These are phyloP conservation scores for Ciconia boyciana DNA, from an alignment of 2,113 vertebrate species.

Conservation along the genomic window DNA sequence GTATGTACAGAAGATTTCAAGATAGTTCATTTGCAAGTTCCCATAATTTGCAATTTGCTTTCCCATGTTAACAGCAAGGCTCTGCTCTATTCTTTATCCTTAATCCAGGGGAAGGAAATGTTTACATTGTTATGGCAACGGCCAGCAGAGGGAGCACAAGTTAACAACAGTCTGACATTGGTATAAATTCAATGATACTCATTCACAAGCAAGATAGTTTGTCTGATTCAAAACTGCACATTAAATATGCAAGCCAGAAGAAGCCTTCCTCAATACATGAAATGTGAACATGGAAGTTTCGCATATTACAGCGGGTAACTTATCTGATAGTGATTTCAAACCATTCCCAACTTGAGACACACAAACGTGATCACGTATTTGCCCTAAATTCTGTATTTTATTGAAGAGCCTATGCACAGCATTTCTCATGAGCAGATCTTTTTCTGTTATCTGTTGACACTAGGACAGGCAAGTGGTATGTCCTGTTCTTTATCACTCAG, in stretches of 20 bases:
- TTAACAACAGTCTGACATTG: background rate
- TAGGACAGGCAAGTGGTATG: background rate
- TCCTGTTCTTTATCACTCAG: conserved; percentile 9
- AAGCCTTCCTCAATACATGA: background rate
- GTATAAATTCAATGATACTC: background rate
- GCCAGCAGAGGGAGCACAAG: conserved; percentile 56
- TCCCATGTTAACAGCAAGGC: background rate
- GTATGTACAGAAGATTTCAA: background rate
- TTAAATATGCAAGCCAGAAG: background rate
- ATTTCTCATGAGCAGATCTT: background rate
- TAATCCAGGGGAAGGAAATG: background rate
- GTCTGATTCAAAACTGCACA: background rate
- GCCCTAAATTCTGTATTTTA: background rate
- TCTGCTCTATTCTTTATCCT: background rate
- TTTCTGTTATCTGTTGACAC: background rate
- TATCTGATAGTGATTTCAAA: background rate
- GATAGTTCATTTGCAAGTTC: background rate
- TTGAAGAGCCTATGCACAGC: fast-evolving
- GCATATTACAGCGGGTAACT: background rate
- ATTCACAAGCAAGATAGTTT: background rate
- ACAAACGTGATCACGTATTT: background rate
- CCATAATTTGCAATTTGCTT: background rate
- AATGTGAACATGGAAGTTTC: background rate
- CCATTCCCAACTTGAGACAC: background rate
- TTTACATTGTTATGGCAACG: background rate